These are phyloP conservation scores for Colinus virginianus DNA, from an alignment of 2,113 vertebrate species.

Conservation along the genomic window DNA sequence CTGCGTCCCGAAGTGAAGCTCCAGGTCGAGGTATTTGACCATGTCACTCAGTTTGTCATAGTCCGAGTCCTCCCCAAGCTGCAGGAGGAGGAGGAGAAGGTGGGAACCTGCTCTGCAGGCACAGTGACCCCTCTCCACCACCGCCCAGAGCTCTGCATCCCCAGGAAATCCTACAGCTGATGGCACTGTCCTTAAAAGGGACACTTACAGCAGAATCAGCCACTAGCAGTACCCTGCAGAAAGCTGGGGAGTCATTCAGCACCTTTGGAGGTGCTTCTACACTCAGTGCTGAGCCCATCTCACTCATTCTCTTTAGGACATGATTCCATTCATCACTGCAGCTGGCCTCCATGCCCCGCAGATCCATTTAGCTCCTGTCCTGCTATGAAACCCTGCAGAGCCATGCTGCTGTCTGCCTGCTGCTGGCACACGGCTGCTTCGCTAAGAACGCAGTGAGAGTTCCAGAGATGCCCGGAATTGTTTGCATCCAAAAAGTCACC, in stretches of 20 bases:
- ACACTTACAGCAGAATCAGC: neutral
- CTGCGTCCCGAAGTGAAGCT: conserved; percentile 97
- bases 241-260: neutral
- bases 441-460: neutral
- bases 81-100: neutral
- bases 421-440: accelerated
- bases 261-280: neutral
- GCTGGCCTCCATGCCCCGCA: accelerated
- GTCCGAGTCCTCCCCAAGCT: conserved; percentile 93
- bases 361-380: neutral
- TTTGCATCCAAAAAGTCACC: neutral
- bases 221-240: neutral
- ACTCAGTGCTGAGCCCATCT: neutral
- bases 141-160: neutral
- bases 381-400: neutral
- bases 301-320: neutral
- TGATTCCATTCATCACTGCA: neutral
- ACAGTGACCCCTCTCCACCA: accelerated
- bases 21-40: conserved; percentile 98
- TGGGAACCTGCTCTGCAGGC: neutral
- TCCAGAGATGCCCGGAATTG: neutral
- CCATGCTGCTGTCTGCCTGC: neutral
- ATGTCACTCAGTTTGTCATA: conserved; percentile 98
- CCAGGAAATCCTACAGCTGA: neutral
- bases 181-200: neutral